Conservation (phyloP, 1,140 invertebrate genomes). For the Procambarus clarkii region DNA sequence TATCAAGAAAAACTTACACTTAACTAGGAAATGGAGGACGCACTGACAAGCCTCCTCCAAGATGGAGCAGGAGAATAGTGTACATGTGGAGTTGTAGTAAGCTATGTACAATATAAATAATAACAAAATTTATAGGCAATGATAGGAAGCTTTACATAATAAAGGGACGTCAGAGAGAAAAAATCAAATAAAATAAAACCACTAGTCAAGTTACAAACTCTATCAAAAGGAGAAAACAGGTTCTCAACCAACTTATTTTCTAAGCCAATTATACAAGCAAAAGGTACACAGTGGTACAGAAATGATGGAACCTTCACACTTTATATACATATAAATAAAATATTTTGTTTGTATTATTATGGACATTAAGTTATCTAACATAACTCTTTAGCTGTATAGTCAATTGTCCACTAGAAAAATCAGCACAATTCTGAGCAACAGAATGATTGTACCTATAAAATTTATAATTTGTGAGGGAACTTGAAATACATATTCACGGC, state of each 20-base stretch:
- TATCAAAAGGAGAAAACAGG: not conserved
- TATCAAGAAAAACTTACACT: slow-evolving; percentile 66
- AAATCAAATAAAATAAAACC: slow-evolving; percentile 23
- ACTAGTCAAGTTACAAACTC: slow-evolving; percentile 15
- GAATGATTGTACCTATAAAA: slow-evolving; percentile 57
- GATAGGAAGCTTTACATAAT: slow-evolving; percentile 40
- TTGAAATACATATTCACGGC: slow-evolving; percentile 16
- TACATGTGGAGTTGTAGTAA: slow-evolving; percentile 60
- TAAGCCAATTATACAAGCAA: slow-evolving; percentile 56
- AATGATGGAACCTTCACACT: slow-evolving; percentile 55
- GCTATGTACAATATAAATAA: slow-evolving; percentile 70
- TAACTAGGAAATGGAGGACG: slow-evolving; percentile 67
- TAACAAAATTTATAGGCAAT: slow-evolving; percentile 61
- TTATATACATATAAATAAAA: slow-evolving; percentile 64
- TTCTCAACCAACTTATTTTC: slow-evolving; percentile 53
- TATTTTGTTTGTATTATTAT: slow-evolving; percentile 35
- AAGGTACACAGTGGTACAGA: slow-evolving; percentile 48
- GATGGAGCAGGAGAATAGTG: slow-evolving; percentile 59
- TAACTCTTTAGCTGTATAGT: slow-evolving; percentile 9
- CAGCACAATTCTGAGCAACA: slow-evolving; percentile 31
- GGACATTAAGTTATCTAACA: slow-evolving; percentile 32
- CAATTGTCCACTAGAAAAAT: slow-evolving; percentile 30
- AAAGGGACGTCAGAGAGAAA: slow-evolving; percentile 13
- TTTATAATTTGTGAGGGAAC: slow-evolving; percentile 6
- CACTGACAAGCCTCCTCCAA: slow-evolving; percentile 43